Conservation (phyloP, 1,140 invertebrate species). For the Chymomyza costata region DNA sequence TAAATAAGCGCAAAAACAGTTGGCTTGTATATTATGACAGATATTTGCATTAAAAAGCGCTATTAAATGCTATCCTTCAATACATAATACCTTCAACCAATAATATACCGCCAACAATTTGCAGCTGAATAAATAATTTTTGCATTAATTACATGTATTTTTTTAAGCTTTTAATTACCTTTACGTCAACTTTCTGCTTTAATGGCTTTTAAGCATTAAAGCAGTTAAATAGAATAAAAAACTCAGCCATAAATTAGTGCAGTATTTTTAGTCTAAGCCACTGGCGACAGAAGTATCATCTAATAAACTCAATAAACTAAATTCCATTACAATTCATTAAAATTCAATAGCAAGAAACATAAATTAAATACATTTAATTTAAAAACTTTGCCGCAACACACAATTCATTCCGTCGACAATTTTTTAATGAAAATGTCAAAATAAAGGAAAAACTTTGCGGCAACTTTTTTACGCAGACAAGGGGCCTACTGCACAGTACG, state of each 20-base stretch:
- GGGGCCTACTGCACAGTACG: no score
- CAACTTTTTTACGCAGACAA: no score
- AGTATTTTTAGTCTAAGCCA: no score
- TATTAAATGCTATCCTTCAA: no score
- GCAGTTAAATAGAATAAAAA: no score
- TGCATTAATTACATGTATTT: slow-evolving; percentile 61
- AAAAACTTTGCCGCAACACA: slow-evolving; percentile 43
- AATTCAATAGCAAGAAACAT: slow-evolving; percentile 60
- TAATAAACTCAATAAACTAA: slow-evolving; percentile 51
- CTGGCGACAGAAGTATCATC: no score
- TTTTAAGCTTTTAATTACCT: slow-evolving; percentile 60
- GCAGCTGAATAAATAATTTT: slow-evolving; percentile 68
- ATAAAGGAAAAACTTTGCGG: slow-evolving; percentile 39
- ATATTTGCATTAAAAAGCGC: no score
- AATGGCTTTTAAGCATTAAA: no score
- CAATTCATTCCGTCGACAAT: slow-evolving; percentile 56
- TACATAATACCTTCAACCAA: slow-evolving; percentile 30
- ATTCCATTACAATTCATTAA: slow-evolving; percentile 54
- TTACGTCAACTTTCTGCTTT: no score
- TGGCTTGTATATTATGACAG: no score
- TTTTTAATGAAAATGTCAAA: slow-evolving; percentile 46
- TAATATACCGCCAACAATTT: slow-evolving; percentile 69
- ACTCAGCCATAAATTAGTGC: no score
- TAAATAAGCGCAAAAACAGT: no score
- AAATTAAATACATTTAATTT: slow-evolving; percentile 63